A percentile compares a stretch with the other conserved stretches of the same genome.
Evolutionary conservation across 2,113 vertebrate species (phyloP).

Genomic region (Phasianus colchicus): DNA sequence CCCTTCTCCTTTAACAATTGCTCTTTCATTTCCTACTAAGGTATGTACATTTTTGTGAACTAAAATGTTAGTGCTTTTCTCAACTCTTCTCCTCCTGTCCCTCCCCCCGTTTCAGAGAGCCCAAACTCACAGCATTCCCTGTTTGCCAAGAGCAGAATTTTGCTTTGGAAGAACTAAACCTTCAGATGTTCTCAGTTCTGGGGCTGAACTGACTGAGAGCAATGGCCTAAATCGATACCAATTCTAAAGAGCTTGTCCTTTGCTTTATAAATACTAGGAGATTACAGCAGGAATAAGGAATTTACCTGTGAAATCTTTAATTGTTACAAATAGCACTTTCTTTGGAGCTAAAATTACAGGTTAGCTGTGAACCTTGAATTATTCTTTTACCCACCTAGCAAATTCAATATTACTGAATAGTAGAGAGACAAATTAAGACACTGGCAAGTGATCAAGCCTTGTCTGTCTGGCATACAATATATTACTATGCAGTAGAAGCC

Average conservation of each 20-base stretch:
- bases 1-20: constrained; percentile 67
- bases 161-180: neutral
- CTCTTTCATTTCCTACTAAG: constrained; percentile 67
- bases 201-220: neutral
- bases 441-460: constrained; percentile 27
- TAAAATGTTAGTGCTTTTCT: constrained; percentile 53
- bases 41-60: constrained; percentile 67
- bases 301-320: constrained; percentile 12
- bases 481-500: constrained; percentile 45
- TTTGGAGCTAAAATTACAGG: neutral
- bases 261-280: neutral
- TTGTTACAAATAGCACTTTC: neutral
- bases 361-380: neutral
- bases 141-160: neutral
- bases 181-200: neutral
- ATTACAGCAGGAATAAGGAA: neutral
- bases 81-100: constrained; percentile 15
- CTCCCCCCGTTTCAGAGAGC: constrained; percentile 37
- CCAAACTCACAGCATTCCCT: neutral
- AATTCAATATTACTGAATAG: neutral
- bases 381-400: neutral
- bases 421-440: neutral
- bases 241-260: neutral
- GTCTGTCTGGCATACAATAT: neutral
- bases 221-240: neutral